Evolutionary conservation across 1,140 invertebrate genomes (phyloP), one percentile per base, ranked within the genome.

Genomic region (Drosophila equinoxialis): DNA sequence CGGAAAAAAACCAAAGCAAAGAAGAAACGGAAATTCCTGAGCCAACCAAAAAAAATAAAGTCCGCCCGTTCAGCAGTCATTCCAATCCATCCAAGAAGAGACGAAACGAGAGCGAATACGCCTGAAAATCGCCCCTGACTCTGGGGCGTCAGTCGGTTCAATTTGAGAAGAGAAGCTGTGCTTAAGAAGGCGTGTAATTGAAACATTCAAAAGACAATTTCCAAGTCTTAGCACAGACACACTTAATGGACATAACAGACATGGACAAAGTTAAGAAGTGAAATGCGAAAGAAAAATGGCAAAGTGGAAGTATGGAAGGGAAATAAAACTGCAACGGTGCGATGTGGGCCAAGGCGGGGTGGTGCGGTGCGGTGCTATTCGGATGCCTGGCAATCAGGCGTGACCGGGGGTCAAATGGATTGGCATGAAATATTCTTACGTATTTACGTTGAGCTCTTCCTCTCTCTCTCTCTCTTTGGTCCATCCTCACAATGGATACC

Each of bases 151-250:
- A 70, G 83, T 87, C 65, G 72, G 83, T 87, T 79, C 83, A 91
- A 90, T 91, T 91, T 91, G 79, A 89, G 85, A 6, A 83, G 86
- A 79, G 89, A 90, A 91, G 90, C 91, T 91, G 91, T 92, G 91
- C 87, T 91, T 92, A 92, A 92, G 91, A 92, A 92, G 91, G 91
- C 91, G 91, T 92, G 91, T 92, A 92, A 92, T 92, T 92, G 91
- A 92, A 91, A 92, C 91, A 92, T 92, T 92, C 91, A 92, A 91
- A 91, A 92, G 90, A 91, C 90, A 91, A 91, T 91, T 91, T 91
- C 90, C 90, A 91, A 91, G 90, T 91, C 90, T 91, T 91, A 91
- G 83, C 90, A 91, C 90, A 91, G 90, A 91, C 90, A 91, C 90
- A 91, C 86, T 90, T 90, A 91, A 91, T 91, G 85, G 90, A 87